phyloP scores from a whole-genome alignment of 2,797 vertebrate species.

The Gallirallus australis region DNA sequence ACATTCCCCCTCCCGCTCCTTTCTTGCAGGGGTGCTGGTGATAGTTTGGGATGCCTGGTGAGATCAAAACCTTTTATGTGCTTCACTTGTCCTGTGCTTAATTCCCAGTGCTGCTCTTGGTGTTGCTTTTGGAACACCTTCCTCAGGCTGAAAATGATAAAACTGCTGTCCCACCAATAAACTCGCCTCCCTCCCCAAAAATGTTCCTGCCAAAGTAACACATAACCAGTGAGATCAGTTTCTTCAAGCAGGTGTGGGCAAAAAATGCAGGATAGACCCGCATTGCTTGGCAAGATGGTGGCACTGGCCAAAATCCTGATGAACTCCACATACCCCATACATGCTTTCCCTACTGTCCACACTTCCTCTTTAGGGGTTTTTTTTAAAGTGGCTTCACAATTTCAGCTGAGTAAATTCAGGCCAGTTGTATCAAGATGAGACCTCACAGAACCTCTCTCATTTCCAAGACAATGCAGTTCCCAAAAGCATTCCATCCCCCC shows the following conservation, averaged over 20 bases:
- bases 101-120: neutral
- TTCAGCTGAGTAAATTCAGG: neutral
- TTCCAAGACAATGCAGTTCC: neutral
- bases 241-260: neutral
- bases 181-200: neutral
- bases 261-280: rapidly evolving
- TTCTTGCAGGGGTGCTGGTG: neutral
- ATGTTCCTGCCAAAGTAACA: neutral
- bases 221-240: rapidly evolving
- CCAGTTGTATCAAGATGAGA: neutral
- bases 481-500: neutral
- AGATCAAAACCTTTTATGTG: neutral
- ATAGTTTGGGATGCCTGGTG: neutral
- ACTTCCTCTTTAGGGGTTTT: too few species aligned
- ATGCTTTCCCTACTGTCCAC: rapidly evolving
- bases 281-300: neutral
- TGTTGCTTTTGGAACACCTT: neutral
- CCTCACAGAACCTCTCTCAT: neutral
- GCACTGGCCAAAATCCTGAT: neutral
- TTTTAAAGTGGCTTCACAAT: too few species aligned
- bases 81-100: neutral
- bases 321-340: rapidly evolving
- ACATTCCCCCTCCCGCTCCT: neutral
- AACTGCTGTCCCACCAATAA: neutral
- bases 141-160: neutral